Evolutionary conservation across 2,888 invertebrate species (phyloP).

Genomic region (Rhorus exstirpatorius): DNA sequence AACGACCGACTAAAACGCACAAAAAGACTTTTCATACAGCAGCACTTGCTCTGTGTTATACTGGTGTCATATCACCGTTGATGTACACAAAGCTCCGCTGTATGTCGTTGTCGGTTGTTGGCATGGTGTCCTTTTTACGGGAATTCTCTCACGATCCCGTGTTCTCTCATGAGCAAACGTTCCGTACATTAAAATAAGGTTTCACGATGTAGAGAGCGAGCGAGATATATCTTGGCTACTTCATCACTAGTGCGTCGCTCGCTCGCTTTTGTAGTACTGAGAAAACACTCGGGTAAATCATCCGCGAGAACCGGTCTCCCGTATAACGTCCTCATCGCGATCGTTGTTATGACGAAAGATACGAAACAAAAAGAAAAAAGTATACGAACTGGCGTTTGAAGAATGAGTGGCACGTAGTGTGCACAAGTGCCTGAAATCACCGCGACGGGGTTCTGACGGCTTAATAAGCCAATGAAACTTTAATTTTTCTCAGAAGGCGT

Average conservation of each 20-base stretch:
- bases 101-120: constrained; percentile 33
- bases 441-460: not conserved
- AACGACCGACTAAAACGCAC: constrained; percentile 45
- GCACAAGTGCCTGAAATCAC: constrained; percentile 25
- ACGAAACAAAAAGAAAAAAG: constrained; percentile 6
- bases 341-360: constrained; percentile 11
- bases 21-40: constrained; percentile 33
- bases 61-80: constrained; percentile 7
- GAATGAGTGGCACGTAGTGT: constrained; percentile 9
- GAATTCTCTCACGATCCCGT: constrained; percentile 81
- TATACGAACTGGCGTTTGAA: not conserved
- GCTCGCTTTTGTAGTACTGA: constrained; percentile 61
- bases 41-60: constrained; percentile 40
- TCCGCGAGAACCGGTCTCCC: constrained; percentile 71
- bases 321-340: constrained; percentile 68
- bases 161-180: constrained; percentile 72
- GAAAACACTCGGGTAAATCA: constrained; percentile 80
- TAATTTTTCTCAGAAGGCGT: constrained; percentile 8
- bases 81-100: constrained; percentile 15
- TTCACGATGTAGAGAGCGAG: constrained; percentile 43
- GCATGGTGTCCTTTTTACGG: constrained; percentile 72
- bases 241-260: constrained; percentile 77
- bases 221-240: constrained; percentile 80
- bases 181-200: constrained; percentile 78
- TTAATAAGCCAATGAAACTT: constrained; percentile 20